phyloP scores from a whole-genome alignment of 2,113 vertebrate species.

The Peucedramus taeniatus region DNA sequence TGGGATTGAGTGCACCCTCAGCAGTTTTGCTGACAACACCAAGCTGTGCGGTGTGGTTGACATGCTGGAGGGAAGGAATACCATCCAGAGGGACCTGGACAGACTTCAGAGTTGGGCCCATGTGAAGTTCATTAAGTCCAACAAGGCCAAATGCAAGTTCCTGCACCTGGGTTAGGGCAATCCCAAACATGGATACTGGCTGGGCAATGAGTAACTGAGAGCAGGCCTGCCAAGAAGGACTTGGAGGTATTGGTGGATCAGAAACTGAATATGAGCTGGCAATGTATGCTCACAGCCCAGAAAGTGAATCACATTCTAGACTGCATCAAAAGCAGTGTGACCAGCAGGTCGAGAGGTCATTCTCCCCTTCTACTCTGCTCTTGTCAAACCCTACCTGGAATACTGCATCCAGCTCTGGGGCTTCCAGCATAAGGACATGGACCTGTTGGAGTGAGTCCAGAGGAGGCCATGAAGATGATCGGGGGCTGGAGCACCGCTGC shows the following conservation, averaged over 20 bases:
- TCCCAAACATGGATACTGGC: not conserved
- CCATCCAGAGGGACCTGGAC: not conserved
- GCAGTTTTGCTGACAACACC: not conserved
- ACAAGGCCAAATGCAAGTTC: not conserved
- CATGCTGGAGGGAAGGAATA: not conserved
- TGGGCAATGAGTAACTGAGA: not conserved
- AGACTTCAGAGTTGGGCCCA: not conserved
- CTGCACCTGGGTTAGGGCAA: not conserved
- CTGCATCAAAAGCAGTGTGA: not conserved
- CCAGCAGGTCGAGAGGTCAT: not conserved
- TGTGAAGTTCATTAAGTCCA: not conserved
- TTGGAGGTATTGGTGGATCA: not conserved
- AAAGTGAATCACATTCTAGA: not conserved
- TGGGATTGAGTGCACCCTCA: not conserved
- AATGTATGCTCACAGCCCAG: not conserved
- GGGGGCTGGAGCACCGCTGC: not conserved
- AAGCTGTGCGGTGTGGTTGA: not conserved
- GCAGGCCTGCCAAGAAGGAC: not conserved
- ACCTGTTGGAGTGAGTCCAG: not conserved
- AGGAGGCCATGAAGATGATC: not conserved
- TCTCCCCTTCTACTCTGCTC: not conserved
- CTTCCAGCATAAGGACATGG: not conserved
- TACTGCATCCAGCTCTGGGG: not conserved
- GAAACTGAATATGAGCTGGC: not conserved
- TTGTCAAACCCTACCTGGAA: not conserved